Evolutionary conservation across 2,888 invertebrate genomes (phyloP), one percentile per base, ranked within the genome.

Genomic region (Siphonodentalium dalli): DNA sequence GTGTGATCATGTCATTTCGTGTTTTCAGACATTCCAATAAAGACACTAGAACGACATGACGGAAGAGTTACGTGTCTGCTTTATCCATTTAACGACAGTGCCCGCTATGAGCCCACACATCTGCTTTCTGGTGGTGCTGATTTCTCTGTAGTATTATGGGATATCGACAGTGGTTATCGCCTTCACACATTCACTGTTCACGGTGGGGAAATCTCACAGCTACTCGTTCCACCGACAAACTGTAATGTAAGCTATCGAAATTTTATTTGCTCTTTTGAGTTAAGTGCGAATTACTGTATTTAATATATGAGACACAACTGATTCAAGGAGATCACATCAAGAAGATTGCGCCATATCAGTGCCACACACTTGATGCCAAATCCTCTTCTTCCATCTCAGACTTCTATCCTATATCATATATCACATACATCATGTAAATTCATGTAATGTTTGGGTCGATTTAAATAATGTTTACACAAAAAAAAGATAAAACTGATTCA

Each of bases 91-190:
- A 90, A 95, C 70, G 90, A 94, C 7, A 91, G 83, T 62, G 66
- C 77, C 1, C 89, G 95, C 78, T 84, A 84, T 62, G 83, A 84
- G 54, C 72, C 79, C 4, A 71, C 75, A 42, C 74, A 81, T 48
- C 69, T 97, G 51, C 88, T 98, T 0, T 96, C 95, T 0, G 99
- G 99, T 1, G 96, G 97, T 0, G 92, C 95, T 11, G 99, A 99
- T 83, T 99, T 99, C 84, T 94, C 96, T 0, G 95, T 96, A 3
- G 94, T 93, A 68, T 85, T 98, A 0, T 98, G 97, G 97, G 96
- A 98, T 78, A 84, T 98, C 65, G 92, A 91, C 76, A 90, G 90
- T 28, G 95, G 96, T 2, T 88, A 88, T 1, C 83, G 96, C 33
- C 84, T 99, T 48, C 94, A 98, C 79, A 87, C 95, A 4, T 99